Evolutionary conservation across 2,888 invertebrate species (phyloP).

Genomic region (Iphiclides podalirius): DNA sequence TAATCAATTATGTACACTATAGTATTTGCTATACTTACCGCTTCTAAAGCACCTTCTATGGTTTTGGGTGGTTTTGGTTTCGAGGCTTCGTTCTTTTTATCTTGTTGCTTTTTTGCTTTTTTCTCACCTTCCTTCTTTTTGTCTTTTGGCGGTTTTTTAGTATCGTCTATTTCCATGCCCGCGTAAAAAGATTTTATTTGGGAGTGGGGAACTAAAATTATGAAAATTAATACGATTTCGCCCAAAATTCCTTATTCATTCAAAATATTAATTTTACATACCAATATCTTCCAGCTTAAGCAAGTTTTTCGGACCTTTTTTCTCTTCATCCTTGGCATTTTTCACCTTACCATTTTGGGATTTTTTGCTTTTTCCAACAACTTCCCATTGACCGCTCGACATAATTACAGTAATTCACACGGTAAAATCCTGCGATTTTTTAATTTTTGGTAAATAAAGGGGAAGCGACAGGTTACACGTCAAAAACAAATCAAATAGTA

Average conservation of each 20-base stretch:
- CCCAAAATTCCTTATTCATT: too few species aligned
- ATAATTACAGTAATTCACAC: slow-evolving; percentile 42
- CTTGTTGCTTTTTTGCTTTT: slow-evolving; percentile 69
- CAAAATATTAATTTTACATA: too few species aligned
- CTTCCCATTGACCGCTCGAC: slow-evolving; percentile 84
- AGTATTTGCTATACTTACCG: slow-evolving; percentile 66
- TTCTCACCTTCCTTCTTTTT: slow-evolving; percentile 70
- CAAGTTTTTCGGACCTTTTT: slow-evolving; percentile 81
- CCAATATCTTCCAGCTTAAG: slow-evolving; percentile 88
- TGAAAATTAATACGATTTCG: slow-evolving; percentile 7
- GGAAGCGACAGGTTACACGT: slow-evolving; percentile 70
- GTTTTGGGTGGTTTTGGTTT: slow-evolving; percentile 84
- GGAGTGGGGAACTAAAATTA: slow-evolving; percentile 82
- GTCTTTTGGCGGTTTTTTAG: slow-evolving; percentile 77
- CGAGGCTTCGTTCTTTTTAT: slow-evolving; percentile 71
- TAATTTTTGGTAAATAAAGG: slow-evolving; percentile 63
- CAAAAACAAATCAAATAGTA: slow-evolving; percentile 55
- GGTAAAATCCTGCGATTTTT: slow-evolving; percentile 28
- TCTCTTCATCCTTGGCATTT: slow-evolving; percentile 79
- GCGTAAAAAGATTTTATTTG: slow-evolving; percentile 84
- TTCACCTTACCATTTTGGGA: slow-evolving; percentile 75
- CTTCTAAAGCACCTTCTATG: slow-evolving; percentile 82
- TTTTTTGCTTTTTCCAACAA: slow-evolving; percentile 84
- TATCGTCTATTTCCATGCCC: slow-evolving; percentile 82
- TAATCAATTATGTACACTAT: neutral